Evolutionary conservation across 2,113 vertebrate genomes (phyloP), one percentile per base, ranked within the genome.

Genomic region (Sula dactylatra): DNA sequence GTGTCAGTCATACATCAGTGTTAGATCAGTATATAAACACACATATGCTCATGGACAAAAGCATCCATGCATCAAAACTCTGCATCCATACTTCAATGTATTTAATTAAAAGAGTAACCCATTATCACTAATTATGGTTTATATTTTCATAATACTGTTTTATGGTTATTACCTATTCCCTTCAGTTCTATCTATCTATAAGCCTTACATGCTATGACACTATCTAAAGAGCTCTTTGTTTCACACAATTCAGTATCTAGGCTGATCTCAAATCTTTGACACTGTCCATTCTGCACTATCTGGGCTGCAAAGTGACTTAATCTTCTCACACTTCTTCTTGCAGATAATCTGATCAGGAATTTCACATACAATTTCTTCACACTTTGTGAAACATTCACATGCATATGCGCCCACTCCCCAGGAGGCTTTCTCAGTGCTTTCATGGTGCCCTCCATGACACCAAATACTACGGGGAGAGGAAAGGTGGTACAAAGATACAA

Each of bases 131-230:
- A 97, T 96, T 95, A 95, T 73, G 55, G 86, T 91, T 96, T 94
- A 95, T 96, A 94, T 96, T 95, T 95, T 96, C 86, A 90, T 95
- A 96, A 96, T 90, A 82, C 29, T 55, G 66, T 70, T 97, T 97
- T 96, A 97, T 88, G 93, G 94, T 97, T 96, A 97, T 97, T 97
- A 89, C 78, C 71, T 85, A 93, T 87, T 95, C 83, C 93, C 88
- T 94, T 96, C 83, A 82, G 32, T 89, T 95, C 87, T 66, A 79
- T 91, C 91, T 78, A 86, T 94, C 91, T 86, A n/a, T 52, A 86
- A 95, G 49, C 45, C 54, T 73, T 65, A 76, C 29, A 26, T 59
- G 36, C 22, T 66, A 13, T 59, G 81, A 77, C 65, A 82, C 42
- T 85, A 44, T 66, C 66, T 73, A 70, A 86, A 69, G 70, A 73